These are phyloP conservation scores for Sitta europaea DNA, from an alignment of 2,113 vertebrate genomes.

Conservation along the genomic window DNA sequence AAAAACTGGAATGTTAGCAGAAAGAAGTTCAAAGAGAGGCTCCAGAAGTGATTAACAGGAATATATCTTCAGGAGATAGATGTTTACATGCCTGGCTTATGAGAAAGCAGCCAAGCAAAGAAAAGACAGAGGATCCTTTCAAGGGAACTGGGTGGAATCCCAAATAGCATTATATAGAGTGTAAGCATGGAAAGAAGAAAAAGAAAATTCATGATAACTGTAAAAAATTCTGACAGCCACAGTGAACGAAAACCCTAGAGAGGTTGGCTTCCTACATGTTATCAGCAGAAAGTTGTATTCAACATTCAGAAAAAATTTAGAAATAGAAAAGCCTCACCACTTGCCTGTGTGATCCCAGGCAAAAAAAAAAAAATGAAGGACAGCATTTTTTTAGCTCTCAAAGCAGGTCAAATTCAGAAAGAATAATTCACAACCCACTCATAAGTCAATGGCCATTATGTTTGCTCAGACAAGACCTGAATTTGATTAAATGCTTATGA, in stretches of 20 bases:
- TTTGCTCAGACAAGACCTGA: conserved; percentile 29
- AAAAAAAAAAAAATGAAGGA: not conserved
- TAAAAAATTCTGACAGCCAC: not conserved
- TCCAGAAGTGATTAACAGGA: conserved; percentile 11
- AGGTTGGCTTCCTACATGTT: not conserved
- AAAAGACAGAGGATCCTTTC: not conserved
- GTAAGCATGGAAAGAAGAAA: not conserved
- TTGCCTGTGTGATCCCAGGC: not conserved
- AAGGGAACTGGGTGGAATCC: not conserved
- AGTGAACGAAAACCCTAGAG: not conserved
- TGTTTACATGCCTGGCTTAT: not conserved
- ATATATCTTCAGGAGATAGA: not conserved
- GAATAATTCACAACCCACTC: not conserved
- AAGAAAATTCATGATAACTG: not conserved
- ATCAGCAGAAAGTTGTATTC: not conserved
- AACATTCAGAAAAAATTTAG: not conserved
- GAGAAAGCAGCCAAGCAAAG: not conserved
- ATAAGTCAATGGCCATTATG: conserved; percentile 6
- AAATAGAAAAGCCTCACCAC: not conserved
- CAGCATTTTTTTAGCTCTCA: not conserved
- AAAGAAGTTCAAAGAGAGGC: conserved; percentile 15
- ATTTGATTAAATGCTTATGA: conserved; percentile 35
- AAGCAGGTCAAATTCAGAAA: not conserved
- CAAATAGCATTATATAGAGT: not conserved
- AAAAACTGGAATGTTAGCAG: not conserved